Evolutionary conservation across 1,140 invertebrate species (phyloP).

Genomic region (Homarus americanus): DNA sequence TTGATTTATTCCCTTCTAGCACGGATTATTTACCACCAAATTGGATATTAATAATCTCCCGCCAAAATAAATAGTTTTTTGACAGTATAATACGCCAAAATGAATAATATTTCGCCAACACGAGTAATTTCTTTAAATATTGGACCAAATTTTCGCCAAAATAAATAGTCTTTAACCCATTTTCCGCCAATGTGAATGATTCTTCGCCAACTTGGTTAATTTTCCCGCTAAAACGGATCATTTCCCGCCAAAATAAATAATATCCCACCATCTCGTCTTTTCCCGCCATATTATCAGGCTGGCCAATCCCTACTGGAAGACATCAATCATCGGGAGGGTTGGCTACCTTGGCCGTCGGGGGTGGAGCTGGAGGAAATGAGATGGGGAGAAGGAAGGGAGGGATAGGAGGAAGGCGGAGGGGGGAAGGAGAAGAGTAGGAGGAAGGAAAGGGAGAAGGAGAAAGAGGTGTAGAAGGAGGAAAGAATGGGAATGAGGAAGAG

Average conservation of each 20-base stretch:
- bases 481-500: neutral
- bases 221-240: neutral
- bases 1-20: neutral
- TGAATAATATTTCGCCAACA: too few species aligned
- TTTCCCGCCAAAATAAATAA: slow-evolving; percentile 5
- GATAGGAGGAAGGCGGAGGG: neutral
- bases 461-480: neutral
- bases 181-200: neutral
- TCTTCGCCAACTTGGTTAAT: neutral
- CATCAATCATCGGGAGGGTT: neutral
- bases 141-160: too few species aligned
- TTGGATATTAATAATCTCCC: neutral
- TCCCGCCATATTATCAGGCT: neutral
- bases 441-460: neutral
- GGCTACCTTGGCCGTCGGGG: neutral
- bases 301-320: neutral
- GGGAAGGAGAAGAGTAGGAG: neutral
- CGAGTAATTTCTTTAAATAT: too few species aligned
- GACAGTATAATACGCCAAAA: too few species aligned
- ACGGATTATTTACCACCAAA: neutral
- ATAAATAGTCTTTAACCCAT: neutral
- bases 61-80: too few species aligned
- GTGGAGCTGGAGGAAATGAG: neutral
- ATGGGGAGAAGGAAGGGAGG: neutral
- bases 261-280: neutral